Evolutionary conservation across 2,113 vertebrate genomes (phyloP), one percentile per base, ranked within the genome.

Genomic region (Eleginops maclovinus): DNA sequence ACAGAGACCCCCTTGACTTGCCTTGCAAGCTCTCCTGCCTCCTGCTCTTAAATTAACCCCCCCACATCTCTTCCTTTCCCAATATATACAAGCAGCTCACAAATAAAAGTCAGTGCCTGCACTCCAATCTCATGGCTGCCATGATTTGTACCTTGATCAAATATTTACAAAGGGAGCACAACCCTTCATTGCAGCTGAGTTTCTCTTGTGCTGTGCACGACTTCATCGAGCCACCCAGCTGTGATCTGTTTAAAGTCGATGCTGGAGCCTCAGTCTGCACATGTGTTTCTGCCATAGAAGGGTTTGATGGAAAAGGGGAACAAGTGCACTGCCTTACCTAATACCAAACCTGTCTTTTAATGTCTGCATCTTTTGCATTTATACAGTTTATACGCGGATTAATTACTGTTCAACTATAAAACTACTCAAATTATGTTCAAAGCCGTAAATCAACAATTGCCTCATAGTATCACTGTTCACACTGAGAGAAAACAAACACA

Each of bases 81-180:
- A 36, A 36, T 36, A 36, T 36, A 72, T 41, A 82, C 41, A 64
- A 59, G 36, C 60, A 53, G 53, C 62, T 72, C 70, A 51, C 26
- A 72, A 76, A 55, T 40, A 56, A 50, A 24, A 70, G 51, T 51
- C 53, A 46, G 26, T 81, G 64, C 69, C 49, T 73, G 50, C 58
- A 75, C 81, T 76, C 43, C 87, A 77, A 69, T 86, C 72, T 83
- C 60, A 76, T 17, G 53, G 49, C 75, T 61, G 53, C 63, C 46
- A 16, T 75, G 72, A 81, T 84, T 89, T 89, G 81, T 82, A 79
- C 76, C 76, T 75, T 77, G 58, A 88, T 89, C 84, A 88, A 87
- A 91, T 87, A 85, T 91, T 85, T 88, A 83, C 78, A 79, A 75
- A 65, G 56, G 67, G 49, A 75, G 17, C 21, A 54, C 79, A 78